Base-by-base conservation (phyloP, 2,888 invertebrate genomes). In the Drosophila percnosoma region DNA sequence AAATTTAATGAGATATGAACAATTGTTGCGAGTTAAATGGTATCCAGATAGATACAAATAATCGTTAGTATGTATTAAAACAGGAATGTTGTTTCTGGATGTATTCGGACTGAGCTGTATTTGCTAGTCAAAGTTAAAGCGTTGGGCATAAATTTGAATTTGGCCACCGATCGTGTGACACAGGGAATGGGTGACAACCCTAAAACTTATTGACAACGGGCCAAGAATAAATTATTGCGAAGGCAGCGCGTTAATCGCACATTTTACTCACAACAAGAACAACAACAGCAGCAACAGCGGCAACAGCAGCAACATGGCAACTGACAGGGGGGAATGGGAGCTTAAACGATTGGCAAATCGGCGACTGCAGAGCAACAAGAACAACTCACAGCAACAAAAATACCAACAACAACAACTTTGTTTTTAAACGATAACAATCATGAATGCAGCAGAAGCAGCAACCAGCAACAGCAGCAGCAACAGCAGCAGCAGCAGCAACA, bases 401-500 rank as follows among this genome's bases (percentile, higher is more conserved):
- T 54, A 65, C 40, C 73, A 72, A 18, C 62, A 74, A 21, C 68
- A 83, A 71, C 83, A 87, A 75, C 72, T 72, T 78, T 82, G 78
- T 74, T 72, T 74, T 74, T 57, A 69, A 67, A 73, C 75, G 90
- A 91, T 91, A 91, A 91, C 78, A 82, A 91, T 91, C 91, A 79
- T 78, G 79, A 83, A 82, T 82, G 82, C 78, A 78, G 76, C 75
- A 83, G 73, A 33, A 33, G 33, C 33, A 33, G 33, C 72, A 70
- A 79, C 67, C 58, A 52, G 40, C 48, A 71, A 33, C 57, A 57
- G 27, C 68, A 63, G 13, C 70, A 68, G 63, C 58, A 60, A 4
- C 61, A 77, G 13, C 67, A 79, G 31, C 27, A 27, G 27, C 27
- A 27, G 27, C 64, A 68, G 49, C 57, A 69, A 42, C 74, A 82